Evolutionary conservation across 2,797 vertebrate genomes (phyloP).

Genomic region (Coluber constrictor): DNA sequence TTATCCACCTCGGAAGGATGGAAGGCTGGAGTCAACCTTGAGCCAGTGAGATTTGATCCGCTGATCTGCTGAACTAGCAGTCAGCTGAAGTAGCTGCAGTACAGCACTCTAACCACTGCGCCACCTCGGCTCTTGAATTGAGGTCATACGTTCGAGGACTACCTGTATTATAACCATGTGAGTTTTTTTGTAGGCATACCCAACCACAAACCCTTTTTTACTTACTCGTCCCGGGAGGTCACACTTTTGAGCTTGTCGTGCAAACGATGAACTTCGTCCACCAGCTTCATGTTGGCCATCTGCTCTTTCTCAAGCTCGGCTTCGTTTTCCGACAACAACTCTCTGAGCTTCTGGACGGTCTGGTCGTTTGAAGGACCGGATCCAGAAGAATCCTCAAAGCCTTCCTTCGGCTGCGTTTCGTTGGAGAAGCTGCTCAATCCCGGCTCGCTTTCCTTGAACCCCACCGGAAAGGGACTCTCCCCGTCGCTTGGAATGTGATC

Average conservation of each 20-base stretch:
- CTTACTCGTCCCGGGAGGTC: slow-evolving; percentile 81
- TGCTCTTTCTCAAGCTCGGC: slow-evolving; percentile 72
- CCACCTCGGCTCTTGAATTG: no score
- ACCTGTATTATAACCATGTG: not conserved
- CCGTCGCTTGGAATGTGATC: slow-evolving; percentile 52
- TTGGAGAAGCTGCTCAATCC: slow-evolving; percentile 37
- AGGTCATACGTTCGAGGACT: not conserved
- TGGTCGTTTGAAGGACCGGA: not conserved
- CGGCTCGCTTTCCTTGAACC: not conserved
- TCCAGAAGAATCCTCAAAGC: slow-evolving; percentile 17
- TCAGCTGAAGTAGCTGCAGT: no score
- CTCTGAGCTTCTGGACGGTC: slow-evolving; percentile 53
- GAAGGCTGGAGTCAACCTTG: no score
- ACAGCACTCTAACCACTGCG: no score
- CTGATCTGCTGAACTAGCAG: no score
- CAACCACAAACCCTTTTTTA: not conserved
- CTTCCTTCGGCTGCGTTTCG: slow-evolving; percentile 45
- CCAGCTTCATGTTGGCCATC: slow-evolving; percentile 63
- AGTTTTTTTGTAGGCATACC: not conserved
- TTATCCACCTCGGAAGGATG: no score
- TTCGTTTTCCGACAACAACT: slow-evolving; percentile 59
- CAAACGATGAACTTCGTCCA: slow-evolving; percentile 67
- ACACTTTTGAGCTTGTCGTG: slow-evolving; percentile 73
- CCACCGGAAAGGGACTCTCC: slow-evolving; percentile 21
- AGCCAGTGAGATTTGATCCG: no score